Evolutionary conservation across 2,888 invertebrate species (phyloP), one percentile per base, ranked within the genome.

Genomic region (Ceriagrion tenellum): DNA sequence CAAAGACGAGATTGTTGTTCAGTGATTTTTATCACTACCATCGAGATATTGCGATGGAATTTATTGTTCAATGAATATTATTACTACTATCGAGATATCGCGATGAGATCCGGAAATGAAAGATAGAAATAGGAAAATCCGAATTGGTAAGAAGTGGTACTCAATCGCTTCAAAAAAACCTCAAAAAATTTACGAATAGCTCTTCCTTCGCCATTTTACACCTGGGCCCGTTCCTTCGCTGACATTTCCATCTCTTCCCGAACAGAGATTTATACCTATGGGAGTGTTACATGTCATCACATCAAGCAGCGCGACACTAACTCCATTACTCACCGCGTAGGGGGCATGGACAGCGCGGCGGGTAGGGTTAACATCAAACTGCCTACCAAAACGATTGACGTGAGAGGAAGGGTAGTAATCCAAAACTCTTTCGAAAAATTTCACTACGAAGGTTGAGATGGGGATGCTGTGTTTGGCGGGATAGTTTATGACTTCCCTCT

Each of bases 251-350:
- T 91, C 63, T 63, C 35, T 35, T 20, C 23, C 63, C 8, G 30
- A 63, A 16, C 69, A 30, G 18, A 69, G 69, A 93, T 93, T 74
- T 69, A 93, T 93, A 56, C 69, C 93, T 30, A 20, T 40, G 69
- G 74, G 47, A 55, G 59, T 91, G 59, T 91, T 56, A 30, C 30
- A 59, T 91, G 90, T 91, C 93, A 69, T 69, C 93, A 55, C 93
- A n/a, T 69, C 93, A 12, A 69, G 47, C 20, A 13, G 69, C 55
- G 89, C 55, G 89, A 89, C 89, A 91, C 23, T 23, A 59, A 40
- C 69, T 40, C 93, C 93, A 93, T 93, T 93, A 93, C 69, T 93
- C 93, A 93, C 35, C 40, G 30, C 69, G 10, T 26, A 69, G 23
- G 47, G 47, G 10, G 69, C 26, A n/a, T 26, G n/a, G 69, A 69